phyloP scores from a whole-genome alignment of 2,797 vertebrate species.

The Capromys pilorides region DNA sequence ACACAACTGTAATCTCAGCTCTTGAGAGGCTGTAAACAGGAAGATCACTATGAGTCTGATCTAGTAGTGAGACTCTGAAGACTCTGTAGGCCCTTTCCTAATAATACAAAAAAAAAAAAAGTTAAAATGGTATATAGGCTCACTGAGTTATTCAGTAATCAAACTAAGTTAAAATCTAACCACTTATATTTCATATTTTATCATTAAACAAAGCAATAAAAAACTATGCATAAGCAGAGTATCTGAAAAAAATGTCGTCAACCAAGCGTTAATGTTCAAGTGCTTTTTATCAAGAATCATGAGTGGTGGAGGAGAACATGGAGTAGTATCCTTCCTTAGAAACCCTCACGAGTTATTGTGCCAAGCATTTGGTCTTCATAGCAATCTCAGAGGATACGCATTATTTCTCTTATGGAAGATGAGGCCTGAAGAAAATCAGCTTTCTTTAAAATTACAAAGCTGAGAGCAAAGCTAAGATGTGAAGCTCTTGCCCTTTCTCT shows the following conservation, averaged over 20 bases:
- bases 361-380: neutral
- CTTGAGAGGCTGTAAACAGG: no score
- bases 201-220: neutral
- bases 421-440: neutral
- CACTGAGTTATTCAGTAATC: neutral
- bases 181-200: neutral
- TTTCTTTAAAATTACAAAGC: constrained; percentile 14
- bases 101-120: neutral
- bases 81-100: no score
- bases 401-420: neutral
- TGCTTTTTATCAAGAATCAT: neutral
- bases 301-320: neutral
- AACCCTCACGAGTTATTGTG: neutral
- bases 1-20: no score
- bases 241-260: neutral
- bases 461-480: neutral
- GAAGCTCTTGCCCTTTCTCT: neutral
- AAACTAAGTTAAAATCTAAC: neutral
- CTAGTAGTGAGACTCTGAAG: no score
- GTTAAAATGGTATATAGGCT: neutral
- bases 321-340: neutral
- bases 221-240: neutral
- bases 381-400: neutral
- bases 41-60: no score
- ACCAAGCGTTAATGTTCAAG: neutral